These are phyloP conservation scores for Chrysolina oricalcia DNA, from an alignment of 2,888 invertebrate species.

Conservation along the genomic window DNA sequence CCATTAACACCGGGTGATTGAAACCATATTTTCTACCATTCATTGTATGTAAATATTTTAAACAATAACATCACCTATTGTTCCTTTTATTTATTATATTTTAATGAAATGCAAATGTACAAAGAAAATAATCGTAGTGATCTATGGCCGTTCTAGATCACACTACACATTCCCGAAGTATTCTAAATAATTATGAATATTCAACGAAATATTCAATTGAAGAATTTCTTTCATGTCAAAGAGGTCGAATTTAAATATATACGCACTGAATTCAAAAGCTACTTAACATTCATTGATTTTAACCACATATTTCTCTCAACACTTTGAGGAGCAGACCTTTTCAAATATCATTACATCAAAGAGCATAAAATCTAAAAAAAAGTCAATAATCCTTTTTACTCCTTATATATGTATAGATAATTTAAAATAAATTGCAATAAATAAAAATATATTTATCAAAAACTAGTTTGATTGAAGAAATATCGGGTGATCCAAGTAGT, in stretches of 20 bases:
- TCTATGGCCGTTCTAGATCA: conserved; percentile 40
- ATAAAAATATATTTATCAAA: too few species aligned
- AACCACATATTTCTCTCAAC: too few species aligned
- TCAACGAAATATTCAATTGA: conserved; percentile 23
- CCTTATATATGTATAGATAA: too few species aligned
- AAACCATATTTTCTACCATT: conserved; percentile 52
- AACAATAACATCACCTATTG: conserved; percentile 53
- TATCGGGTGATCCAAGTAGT: too few species aligned
- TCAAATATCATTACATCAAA: too few species aligned
- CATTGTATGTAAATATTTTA: conserved; percentile 53
- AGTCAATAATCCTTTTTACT: too few species aligned
- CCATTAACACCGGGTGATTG: conserved; percentile 51
- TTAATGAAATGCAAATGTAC: conserved; percentile 53
- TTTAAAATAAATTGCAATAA: too few species aligned
- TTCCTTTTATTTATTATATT: conserved; percentile 53
- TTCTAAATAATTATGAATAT: conserved; percentile 45
- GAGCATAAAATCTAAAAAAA: too few species aligned
- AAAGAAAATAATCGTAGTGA: conserved; percentile 51
- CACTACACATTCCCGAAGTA: conserved; percentile 37
- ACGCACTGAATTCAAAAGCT: not conserved
- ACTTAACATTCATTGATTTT: not conserved
- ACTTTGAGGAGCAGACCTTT: too few species aligned
- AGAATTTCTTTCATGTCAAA: not conserved
- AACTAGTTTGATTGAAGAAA: too few species aligned
- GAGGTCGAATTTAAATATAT: not conserved